A percentile compares a stretch with the other conserved stretches of the same genome.
Conservation (phyloP, 1,140 invertebrate genomes). For the Cyclina sinensis region DNA sequence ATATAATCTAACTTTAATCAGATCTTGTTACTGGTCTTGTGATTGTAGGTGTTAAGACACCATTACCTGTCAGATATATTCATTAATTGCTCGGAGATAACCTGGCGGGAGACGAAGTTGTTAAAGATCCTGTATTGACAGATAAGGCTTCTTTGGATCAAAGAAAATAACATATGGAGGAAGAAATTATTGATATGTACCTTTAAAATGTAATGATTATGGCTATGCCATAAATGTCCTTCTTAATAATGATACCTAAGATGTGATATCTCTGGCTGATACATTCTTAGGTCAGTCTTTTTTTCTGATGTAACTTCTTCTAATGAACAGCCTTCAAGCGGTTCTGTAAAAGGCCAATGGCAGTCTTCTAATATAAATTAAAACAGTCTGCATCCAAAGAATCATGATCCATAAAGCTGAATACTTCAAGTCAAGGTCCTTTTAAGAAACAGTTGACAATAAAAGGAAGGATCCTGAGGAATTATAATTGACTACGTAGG, state of each 20-base stretch:
- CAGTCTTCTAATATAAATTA: no score
- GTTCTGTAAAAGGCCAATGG: no score
- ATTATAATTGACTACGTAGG: slow-evolving; percentile 69
- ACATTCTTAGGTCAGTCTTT: neutral
- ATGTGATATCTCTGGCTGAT: neutral
- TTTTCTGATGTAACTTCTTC: neutral
- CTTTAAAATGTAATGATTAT: slow-evolving; percentile 66
- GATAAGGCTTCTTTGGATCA: slow-evolving; percentile 16
- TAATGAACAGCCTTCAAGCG: no score
- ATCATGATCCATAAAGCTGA: no score
- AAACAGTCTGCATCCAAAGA: no score
- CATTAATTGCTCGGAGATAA: slow-evolving; percentile 70
- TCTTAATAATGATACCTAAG: neutral
- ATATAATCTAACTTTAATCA: slow-evolving; percentile 61
- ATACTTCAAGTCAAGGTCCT: no score
- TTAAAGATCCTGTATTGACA: slow-evolving; percentile 52
- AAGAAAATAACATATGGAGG: neutral
- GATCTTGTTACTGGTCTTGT: slow-evolving; percentile 58
- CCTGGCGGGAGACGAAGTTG: slow-evolving; percentile 67
- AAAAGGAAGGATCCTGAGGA: no score
- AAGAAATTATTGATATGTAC: slow-evolving; percentile 59
- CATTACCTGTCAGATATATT: slow-evolving; percentile 64
- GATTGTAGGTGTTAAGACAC: slow-evolving; percentile 40
- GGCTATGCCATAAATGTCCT: slow-evolving; percentile 63
- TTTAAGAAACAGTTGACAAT: no score